Base-by-base conservation (phyloP, 2,797 vertebrate genomes). In the Spinibarbus caldwelli region DNA sequence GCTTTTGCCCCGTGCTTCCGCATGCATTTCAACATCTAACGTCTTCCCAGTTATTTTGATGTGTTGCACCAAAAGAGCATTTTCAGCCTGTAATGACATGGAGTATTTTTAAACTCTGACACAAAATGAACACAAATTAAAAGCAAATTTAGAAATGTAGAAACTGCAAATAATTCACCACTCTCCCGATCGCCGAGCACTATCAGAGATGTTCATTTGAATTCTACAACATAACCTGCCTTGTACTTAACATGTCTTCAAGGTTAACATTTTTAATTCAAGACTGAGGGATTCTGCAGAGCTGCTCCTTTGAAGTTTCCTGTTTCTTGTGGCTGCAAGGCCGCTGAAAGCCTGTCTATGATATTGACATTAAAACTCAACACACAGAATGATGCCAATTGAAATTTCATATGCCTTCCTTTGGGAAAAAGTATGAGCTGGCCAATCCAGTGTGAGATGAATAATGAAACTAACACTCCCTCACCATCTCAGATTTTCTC, bases 331-430 rank as follows among this genome's bases (percentile, higher is more conserved):
- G 93, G 93, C 93, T 92, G 93, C 89, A 67, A 93, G 94, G 91
- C 93, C 89, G 91, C 90, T 93, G 90, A 93, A 88, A 94, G 93
- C 92, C 91, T 89, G 92, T 92, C 92, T 94, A 91, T 94, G 89
- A 95, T 95, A 95, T 95, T 96, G 95, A 95, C 94, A 95, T 95
- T 95, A 94, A 95, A 95, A 95, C 95, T 93, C 93, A 93, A 95
- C 93, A 93, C 94, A 95, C 93, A 95, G 93, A 95, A 94, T 94
- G 93, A 93, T 95, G 94, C 93, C 93, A 94, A 95, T 94, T 95
- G 94, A 95, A 95, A 96, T 96, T 96, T 95, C 92, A 95, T 93
- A 94, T 92, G 86, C 92, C 91, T 94, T 93, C 94, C 94, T 94
- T 94, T 82, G 91, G 88, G 94, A 90, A 90, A 93, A 92, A 92